Evolutionary conservation across 2,888 invertebrate genomes (phyloP), one percentile per base, ranked within the genome.

Genomic region (Spialia ferax): DNA sequence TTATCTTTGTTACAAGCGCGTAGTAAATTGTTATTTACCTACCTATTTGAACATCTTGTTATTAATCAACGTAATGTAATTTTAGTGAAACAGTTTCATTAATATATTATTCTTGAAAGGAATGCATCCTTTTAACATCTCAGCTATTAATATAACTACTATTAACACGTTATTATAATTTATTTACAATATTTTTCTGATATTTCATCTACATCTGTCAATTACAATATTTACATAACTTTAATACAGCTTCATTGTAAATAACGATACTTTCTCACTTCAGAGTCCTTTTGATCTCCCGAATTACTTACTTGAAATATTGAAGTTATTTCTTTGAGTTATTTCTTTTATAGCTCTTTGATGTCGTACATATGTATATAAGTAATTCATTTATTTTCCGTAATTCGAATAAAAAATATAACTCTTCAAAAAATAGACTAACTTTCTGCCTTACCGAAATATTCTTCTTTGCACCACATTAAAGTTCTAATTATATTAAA

Each of bases 171-270:
- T 20, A 26, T 26, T 11, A 11, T 50, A 50, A 18, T 23, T 15
- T 59, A 64, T 64, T 23, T 64, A 64, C 64, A 64, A 13, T 22
- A n/a, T n/a, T n/a, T 29, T 20, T 62, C 18, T 50, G 57, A 57
- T 50, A 50, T 42, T 18, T 50, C 18, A 2, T 50, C 64, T 59
- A 50, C 26, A 18, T 15, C 45, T 60, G 10, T 13, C 1, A 23
- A 52, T 52, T 23, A 7, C 20, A 48, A 48, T 60, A 60, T 60
- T 62, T 62, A 62, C 61, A 61, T 61, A 20, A n/a, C 32, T 61
- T 61, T 45, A 26, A 60, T 60, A 60, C 26, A 45, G 23, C 20
- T 2, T 42, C n/a, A n/a, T 11, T n/a, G 13, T 20, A 60, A 15
- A 6, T 20, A 60, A 48, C 48, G 22, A 32, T 11, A 0, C 15